phyloP scores from a whole-genome alignment of 1,140 invertebrate species.

The Armadillidium nasatum region DNA sequence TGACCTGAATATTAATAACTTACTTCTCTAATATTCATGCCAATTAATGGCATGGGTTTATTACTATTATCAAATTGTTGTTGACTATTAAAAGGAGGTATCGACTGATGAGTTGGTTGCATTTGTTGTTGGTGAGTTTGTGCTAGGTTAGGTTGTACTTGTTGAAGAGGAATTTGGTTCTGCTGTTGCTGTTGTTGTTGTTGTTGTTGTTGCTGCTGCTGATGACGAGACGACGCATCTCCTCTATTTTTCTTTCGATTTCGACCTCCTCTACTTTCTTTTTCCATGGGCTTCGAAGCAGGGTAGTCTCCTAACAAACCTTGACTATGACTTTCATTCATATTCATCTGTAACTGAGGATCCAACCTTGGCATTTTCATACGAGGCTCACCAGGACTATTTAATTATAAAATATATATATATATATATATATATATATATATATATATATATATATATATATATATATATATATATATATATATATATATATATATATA shows the following conservation, averaged over 20 bases:
- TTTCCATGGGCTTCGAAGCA: background rate
- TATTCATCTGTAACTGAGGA: background rate
- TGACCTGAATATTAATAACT: too few relatives aligned
- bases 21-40: too few relatives aligned
- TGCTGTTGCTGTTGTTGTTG: background rate
- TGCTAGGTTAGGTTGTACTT: too few relatives aligned
- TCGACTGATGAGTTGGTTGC: too few relatives aligned
- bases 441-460: conserved; percentile 20
- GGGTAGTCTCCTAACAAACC: background rate
- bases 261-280: background rate
- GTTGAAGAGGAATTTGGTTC: too few relatives aligned
- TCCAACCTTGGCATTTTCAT: background rate
- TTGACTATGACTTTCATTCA: background rate
- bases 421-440: conserved; percentile 19
- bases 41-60: too few relatives aligned
- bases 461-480: background rate
- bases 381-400: background rate
- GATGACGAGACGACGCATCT: background rate
- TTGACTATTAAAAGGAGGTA: too few relatives aligned
- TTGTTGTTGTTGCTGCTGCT: background rate
- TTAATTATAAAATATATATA: conserved; percentile 5
- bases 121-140: too few relatives aligned
- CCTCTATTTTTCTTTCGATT: background rate
- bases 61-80: too few relatives aligned
- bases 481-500: background rate